Conservation (phyloP, 2,113 vertebrate genomes). For the Turnix velox region DNA sequence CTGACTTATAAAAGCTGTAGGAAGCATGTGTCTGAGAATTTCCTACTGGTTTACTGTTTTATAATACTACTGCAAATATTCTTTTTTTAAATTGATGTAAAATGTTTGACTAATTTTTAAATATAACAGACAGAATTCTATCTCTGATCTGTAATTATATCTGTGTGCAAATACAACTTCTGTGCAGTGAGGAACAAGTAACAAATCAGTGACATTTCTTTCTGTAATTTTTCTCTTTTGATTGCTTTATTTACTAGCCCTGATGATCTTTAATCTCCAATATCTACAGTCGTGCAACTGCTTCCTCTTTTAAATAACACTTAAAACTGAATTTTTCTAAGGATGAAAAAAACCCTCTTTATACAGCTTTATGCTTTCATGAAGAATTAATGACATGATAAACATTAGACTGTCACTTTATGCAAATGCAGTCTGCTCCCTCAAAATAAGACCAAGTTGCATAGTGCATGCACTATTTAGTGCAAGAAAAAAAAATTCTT, state of each 20-base stretch:
- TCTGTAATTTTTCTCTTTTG: background rate
- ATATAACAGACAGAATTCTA: background rate
- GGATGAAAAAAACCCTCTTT: background rate
- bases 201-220: background rate
- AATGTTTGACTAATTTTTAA: background rate
- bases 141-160: background rate
- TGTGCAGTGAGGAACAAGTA: background rate
- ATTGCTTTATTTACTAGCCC: background rate
- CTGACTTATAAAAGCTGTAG: background rate
- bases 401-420: slow-evolving; percentile 40
- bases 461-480: background rate
- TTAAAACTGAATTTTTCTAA: background rate
- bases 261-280: background rate
- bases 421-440: slow-evolving; percentile 33
- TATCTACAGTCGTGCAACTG: background rate
- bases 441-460: background rate
- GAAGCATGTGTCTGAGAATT: background rate
- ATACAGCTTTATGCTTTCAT: slow-evolving; percentile 27
- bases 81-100: background rate
- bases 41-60: background rate
- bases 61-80: background rate
- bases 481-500: background rate
- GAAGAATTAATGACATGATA: slow-evolving; percentile 50
- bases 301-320: slow-evolving; percentile 14
- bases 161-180: background rate